A percentile compares a stretch with the other conserved stretches of the same genome.
phyloP scores from a whole-genome alignment of 2,113 vertebrate species.

The Ictalurus furcatus region DNA sequence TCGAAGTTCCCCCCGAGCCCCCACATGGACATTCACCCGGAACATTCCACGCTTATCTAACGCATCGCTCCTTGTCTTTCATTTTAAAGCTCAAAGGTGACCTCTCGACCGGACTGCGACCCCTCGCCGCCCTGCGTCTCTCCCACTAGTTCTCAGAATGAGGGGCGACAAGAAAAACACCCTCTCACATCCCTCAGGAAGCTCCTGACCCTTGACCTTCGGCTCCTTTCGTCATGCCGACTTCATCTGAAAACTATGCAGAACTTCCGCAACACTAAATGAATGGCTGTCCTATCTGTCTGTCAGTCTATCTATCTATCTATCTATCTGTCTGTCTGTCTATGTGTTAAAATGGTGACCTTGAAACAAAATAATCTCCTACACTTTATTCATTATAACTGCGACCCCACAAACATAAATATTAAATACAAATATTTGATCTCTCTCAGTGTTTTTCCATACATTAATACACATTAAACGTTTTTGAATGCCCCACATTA shows the following conservation, averaged over 20 bases:
- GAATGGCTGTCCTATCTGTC: background rate
- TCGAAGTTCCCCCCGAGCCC: background rate
- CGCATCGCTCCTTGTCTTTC: constrained; percentile 44
- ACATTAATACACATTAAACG: background rate
- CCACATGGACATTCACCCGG: constrained; percentile 11
- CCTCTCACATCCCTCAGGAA: constrained; percentile 66
- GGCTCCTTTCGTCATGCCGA: constrained; percentile 21
- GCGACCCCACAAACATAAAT: background rate
- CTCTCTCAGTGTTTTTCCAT: background rate
- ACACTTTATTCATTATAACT: background rate
- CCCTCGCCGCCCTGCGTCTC: constrained; percentile 54
- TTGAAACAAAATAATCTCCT: background rate
- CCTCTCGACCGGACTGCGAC: constrained; percentile 70
- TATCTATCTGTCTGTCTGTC: too few relatives aligned
- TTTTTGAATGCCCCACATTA: constrained; percentile 40
- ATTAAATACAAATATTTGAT: background rate
- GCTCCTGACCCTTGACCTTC: constrained; percentile 58
- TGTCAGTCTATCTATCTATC: too few relatives aligned
- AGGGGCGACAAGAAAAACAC: constrained; percentile 62
- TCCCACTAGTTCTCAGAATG: constrained; percentile 59
- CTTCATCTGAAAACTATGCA: constrained; percentile 5
- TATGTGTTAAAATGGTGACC: background rate
- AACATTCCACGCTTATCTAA: constrained; percentile 35
- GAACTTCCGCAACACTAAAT: background rate
- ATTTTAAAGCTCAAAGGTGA: constrained; percentile 67